A percentile compares a stretch with the other conserved stretches of the same genome.
Evolutionary conservation across 2,888 invertebrate species (phyloP).

Genomic region (Dendrolimus houi): DNA sequence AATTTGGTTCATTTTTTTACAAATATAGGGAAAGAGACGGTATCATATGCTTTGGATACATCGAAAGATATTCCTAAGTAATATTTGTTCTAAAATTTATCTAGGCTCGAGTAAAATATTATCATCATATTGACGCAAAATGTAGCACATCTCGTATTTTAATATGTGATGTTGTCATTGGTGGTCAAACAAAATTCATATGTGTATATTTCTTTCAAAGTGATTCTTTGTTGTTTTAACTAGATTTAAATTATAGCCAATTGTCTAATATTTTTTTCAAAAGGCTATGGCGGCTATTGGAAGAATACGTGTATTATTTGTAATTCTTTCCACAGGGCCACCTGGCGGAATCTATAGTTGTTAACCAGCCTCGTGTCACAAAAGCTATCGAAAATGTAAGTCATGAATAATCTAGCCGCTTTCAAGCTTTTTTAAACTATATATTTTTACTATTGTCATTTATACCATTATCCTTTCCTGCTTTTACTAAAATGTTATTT

Average conservation of each 20-base stretch:
- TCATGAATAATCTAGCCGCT: constrained; percentile 1
- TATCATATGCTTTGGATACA: too few relatives aligned
- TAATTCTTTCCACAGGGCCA: constrained; percentile 70
- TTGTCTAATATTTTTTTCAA: not conserved
- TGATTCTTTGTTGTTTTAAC: not conserved
- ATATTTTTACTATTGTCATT: not conserved
- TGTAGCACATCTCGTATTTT: too few relatives aligned
- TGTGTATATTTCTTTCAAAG: constrained; percentile 12
- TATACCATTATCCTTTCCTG: constrained; percentile 6
- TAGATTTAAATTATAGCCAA: not conserved
- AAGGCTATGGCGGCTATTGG: too few relatives aligned
- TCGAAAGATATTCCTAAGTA: too few relatives aligned
- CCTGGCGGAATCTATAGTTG: constrained; percentile 86
- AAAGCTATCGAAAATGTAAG: constrained; percentile 40
- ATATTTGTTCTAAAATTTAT: too few relatives aligned
- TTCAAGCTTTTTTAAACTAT: not conserved
- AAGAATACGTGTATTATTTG: not conserved
- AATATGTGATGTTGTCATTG: not conserved
- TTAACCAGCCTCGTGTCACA: constrained; percentile 87
- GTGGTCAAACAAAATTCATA: not conserved
- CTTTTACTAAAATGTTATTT: not conserved
- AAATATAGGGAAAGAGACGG: too few relatives aligned
- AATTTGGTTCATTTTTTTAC: too few relatives aligned
- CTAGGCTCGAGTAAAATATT: too few relatives aligned
- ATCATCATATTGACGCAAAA: too few relatives aligned